Conservation (phyloP, 2,113 vertebrate species). For the Calonectris borealis region DNA sequence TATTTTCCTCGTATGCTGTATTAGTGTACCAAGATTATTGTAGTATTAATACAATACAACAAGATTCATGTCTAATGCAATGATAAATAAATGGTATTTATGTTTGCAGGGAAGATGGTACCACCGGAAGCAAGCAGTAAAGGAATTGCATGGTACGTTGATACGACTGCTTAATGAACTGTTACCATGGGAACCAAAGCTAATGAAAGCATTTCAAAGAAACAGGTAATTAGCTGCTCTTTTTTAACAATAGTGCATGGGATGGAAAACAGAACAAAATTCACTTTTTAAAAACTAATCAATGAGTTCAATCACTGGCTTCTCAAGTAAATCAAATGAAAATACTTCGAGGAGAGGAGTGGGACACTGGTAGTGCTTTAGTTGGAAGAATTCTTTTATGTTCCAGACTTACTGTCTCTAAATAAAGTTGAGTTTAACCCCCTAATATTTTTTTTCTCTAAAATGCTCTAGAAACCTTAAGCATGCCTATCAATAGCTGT, state of each 20-base stretch:
- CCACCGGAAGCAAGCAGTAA: constrained; percentile 89
- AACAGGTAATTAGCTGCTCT: constrained; percentile 84
- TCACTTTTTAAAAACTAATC: not conserved
- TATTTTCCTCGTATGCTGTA: not conserved
- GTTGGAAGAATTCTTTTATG: not conserved
- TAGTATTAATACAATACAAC: not conserved
- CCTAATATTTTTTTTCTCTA: not conserved
- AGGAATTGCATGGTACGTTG: constrained; percentile 93
- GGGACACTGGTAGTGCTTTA: not conserved
- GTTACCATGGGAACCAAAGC: constrained; percentile 96
- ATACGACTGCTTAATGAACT: constrained; percentile 95
- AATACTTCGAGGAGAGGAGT: not conserved
- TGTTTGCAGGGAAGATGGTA: constrained; percentile 89
- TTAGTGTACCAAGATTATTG: not conserved
- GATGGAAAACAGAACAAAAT: not conserved
- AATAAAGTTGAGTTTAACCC: not conserved
- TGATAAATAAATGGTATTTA: constrained; percentile 27
- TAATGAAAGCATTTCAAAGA: constrained; percentile 95
- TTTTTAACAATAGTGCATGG: not conserved
- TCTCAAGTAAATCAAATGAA: not conserved
- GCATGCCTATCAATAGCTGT: not conserved
- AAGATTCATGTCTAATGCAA: not conserved
- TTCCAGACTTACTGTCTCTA: not conserved
- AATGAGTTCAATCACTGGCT: not conserved
- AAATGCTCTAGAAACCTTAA: not conserved